Base-by-base conservation (phyloP, 2,888 invertebrate species). In the Theretra japonica region DNA sequence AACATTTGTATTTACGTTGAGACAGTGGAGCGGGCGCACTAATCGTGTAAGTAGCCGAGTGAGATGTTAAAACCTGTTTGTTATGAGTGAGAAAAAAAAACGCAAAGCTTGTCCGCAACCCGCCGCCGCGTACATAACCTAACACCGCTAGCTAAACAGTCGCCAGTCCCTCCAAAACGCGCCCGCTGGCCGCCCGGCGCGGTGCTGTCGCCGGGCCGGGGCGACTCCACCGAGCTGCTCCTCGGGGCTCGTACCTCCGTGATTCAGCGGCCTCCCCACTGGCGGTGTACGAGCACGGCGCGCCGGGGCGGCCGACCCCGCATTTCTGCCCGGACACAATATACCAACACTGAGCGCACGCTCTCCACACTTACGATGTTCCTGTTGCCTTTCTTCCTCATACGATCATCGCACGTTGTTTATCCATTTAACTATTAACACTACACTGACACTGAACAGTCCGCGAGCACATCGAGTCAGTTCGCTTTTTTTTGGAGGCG, bases 381-480 rank as follows among this genome's bases (percentile, higher is more conserved):
- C 83, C 93, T 90, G 86, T 92, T 93, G 88, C 88, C 91, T 92
- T 94, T 94, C 93, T 94, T 94, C 94, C 94, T 94, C 94, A 94
- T 94, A 91, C 93, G 94, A 93, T 86, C 96, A 85, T 96, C 89
- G 92, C 93, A 90, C 92, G 91, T 80, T 87, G 88, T 89, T 88
- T 91, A 93, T 91, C 92, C 93, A 94, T 94, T 92, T 92, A 92
- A 92, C 90, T 93, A 93, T 92, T 93, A 91, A 89, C 93, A 93
- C 93, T 91, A 90, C 91, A 94, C 93, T 88, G 88, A 85, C 93
- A 93, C 91, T 86, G 87, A 84, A 89, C 87, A 91, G 87, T 90
- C 87, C 88, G 83, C 89, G 87, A 91, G 89, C 91, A 93, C 93
- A 94, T 93, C 87, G 88, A 88, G 87, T 86, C 88, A 88, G 81